Evolutionary conservation across 2,797 vertebrate genomes (phyloP).

Genomic region (Orientallactaga sibirica): DNA sequence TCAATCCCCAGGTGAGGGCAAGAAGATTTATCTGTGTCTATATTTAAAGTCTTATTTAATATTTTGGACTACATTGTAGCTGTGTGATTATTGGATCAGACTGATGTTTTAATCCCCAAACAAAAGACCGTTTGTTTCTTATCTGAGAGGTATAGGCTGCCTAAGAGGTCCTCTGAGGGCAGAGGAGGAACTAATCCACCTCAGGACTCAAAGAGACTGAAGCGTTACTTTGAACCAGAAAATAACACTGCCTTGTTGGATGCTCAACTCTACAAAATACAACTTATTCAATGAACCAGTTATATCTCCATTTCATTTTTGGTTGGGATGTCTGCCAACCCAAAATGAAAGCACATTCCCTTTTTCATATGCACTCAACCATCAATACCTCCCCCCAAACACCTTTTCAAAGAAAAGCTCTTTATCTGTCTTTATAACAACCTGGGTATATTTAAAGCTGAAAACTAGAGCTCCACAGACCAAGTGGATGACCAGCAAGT

Average conservation of each 20-base stretch:
- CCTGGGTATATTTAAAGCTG: not conserved
- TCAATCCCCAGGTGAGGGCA: not conserved
- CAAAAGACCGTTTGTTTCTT: slow-evolving; percentile 72
- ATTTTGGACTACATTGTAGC: not conserved
- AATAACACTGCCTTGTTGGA: not conserved
- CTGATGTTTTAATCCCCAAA: slow-evolving; percentile 67
- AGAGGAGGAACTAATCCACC: slow-evolving; percentile 53
- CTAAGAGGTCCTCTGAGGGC: slow-evolving; percentile 58
- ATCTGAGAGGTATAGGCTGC: slow-evolving; percentile 39
- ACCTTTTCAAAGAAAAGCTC: slow-evolving; percentile 32
- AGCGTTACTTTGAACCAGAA: slow-evolving; percentile 28
- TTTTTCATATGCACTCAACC: slow-evolving; percentile 36
- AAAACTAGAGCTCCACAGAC: not conserved
- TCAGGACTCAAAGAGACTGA: not conserved
- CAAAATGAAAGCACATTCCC: slow-evolving; percentile 16
- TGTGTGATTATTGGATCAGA: slow-evolving; percentile 64
- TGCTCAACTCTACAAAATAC: not conserved
- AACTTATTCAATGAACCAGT: slow-evolving; percentile 31
- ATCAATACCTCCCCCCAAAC: slow-evolving; percentile 20
- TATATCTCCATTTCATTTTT: slow-evolving; percentile 59
- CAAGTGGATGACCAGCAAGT: not conserved
- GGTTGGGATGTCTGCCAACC: not conserved
- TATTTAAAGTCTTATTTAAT: slow-evolving; percentile 58
- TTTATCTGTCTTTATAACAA: slow-evolving; percentile 42
- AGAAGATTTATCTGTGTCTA: not conserved